Evolutionary conservation across 1,140 invertebrate genomes (phyloP), one percentile per base, ranked within the genome.

Genomic region (Aleiodes sp.): DNA sequence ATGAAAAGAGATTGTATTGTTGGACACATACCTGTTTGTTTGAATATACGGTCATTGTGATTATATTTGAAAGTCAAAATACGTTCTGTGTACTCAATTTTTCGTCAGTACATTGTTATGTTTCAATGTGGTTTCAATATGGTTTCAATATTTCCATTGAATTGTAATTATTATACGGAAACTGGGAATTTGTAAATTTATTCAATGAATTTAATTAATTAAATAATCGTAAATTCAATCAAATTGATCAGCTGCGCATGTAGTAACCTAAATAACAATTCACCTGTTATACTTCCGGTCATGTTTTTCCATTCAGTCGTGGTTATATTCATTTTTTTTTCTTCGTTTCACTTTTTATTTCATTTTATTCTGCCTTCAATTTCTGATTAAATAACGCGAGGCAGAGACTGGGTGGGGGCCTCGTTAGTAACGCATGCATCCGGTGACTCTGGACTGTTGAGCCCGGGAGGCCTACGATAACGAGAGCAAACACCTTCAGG

Each of bases 381-480:
- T 33, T 31, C 64, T 66, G 64, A 66, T 66, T 66, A 66, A 66
- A 66, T 66, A 66, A 66, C 52, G 41, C 63, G 46, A 29, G 46
- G 4, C 37, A 14, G 14, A 24, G 14, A 21, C 39, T 43, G 12
- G 35, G 24, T 26, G 21, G 16, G 46, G 29, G 64, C 26, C 46
- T 66, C 64, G 64, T 66, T 66, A 66, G 64, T 65, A 16, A 52
- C 26, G 63, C 63, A 35, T 65, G 41, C 63, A 65, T 56, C 33
- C 61, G 33, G 43, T 65, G 37, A 65, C 43, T 65, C 43, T 28
- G 12, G 35, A 21, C n/a, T 64, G 37, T 62, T 21, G 26, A 26
- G 39, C 14, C 16, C 24, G 52, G 31, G 43, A 33, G 28, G 43
- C 43, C 14, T 43, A 65, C 46, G 63, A 65, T 65, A 65, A 65